Conservation (phyloP, 2,113 vertebrate genomes). For the Strigops habroptila region DNA sequence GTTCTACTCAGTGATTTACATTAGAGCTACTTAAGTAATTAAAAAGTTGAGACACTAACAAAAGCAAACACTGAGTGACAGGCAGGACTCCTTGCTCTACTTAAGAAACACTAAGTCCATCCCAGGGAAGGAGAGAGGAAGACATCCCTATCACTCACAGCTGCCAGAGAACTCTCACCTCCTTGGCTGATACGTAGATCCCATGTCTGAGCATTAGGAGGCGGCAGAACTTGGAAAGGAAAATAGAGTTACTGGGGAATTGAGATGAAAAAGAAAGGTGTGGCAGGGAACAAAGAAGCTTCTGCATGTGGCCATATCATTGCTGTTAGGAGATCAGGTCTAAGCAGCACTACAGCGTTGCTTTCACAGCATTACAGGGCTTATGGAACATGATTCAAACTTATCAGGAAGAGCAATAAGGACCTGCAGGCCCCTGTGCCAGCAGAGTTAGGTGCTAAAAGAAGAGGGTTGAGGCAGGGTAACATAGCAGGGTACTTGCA, state of each 20-base stretch:
- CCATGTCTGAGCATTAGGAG: background rate
- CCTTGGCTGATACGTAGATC: background rate
- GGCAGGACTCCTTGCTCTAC: background rate
- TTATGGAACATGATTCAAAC: background rate
- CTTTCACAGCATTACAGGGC: background rate
- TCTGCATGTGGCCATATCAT: background rate
- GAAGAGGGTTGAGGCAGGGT: background rate
- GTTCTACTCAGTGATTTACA: background rate
- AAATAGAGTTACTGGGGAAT: background rate
- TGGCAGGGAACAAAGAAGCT: background rate
- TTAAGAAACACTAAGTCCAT: background rate
- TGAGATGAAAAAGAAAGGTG: background rate
- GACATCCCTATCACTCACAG: background rate
- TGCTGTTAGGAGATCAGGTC: background rate
- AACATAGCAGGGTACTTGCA: background rate
- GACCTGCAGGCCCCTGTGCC: background rate
- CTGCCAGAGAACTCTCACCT: background rate
- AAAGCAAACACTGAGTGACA: background rate
- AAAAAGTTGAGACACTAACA: background rate
- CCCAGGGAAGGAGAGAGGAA: background rate
- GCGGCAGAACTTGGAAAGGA: background rate
- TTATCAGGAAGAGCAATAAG: background rate
- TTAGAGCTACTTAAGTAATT: background rate
- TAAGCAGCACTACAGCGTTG: background rate
- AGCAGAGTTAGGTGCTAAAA: background rate